These are phyloP conservation scores for Harpalus rubripes DNA, from an alignment of 2,888 invertebrate genomes.

Conservation along the genomic window DNA sequence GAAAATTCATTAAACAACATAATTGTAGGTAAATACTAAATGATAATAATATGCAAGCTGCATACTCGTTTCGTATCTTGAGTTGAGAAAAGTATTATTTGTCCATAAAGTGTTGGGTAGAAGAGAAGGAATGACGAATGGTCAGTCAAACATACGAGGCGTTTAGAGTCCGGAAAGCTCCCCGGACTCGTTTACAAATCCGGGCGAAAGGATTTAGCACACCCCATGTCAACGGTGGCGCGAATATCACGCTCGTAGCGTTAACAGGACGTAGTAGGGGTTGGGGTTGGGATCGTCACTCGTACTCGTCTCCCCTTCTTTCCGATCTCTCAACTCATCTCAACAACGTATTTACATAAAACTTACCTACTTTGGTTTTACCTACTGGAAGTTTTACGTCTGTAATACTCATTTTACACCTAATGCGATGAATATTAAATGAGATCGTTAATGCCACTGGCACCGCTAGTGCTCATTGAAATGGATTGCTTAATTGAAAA, in stretches of 20 bases:
- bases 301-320: slow-evolving; percentile 16
- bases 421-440: slow-evolving; percentile 49
- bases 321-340: slow-evolving; percentile 16
- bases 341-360: slow-evolving; percentile 50
- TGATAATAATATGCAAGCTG: not conserved
- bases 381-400: slow-evolving; percentile 40
- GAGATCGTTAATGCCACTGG: slow-evolving; percentile 36
- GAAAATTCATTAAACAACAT: not conserved
- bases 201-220: slow-evolving; percentile 76
- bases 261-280: slow-evolving; percentile 28
- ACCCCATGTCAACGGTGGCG: slow-evolving; percentile 70
- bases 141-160: slow-evolving; percentile 77
- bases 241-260: slow-evolving; percentile 40
- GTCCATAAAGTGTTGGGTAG: slow-evolving; percentile 22
- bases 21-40: not conserved
- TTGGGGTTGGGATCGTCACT: slow-evolving; percentile 4
- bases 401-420: slow-evolving; percentile 50
- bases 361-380: slow-evolving; percentile 55
- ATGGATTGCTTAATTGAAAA: slow-evolving; percentile 48
- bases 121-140: slow-evolving; percentile 76
- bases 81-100: slow-evolving; percentile 39
- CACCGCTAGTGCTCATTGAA: slow-evolving; percentile 17
- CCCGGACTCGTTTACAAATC: slow-evolving; percentile 77
- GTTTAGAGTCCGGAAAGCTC: slow-evolving; percentile 72
- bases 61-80: no score